Evolutionary conservation across 1,140 invertebrate genomes (phyloP), one percentile per base, ranked within the genome.

Genomic region (Megathymus violae): DNA sequence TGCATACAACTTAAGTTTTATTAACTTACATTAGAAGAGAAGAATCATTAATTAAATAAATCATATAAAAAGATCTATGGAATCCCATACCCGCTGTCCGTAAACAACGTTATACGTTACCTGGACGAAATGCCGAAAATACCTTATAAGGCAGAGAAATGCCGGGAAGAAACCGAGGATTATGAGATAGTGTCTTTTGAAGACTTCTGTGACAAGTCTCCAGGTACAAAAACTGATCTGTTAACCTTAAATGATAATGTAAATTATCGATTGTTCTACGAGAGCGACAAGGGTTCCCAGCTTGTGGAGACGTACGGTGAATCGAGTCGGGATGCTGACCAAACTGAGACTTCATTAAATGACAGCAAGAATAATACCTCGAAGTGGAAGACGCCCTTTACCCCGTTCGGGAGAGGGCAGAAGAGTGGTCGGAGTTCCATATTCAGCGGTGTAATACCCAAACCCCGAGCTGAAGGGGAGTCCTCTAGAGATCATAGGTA

Each of bases 141-240:
- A 80, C 86, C 89, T 11, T 91, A 86, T 61, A 91, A 91, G 79
- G 67, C 82, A 5, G 90, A 91, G 58, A 86, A 88, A 64, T 64
- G 76, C 6, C 58, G 66, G 9, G 83, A 82, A 36, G 69, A 87
- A n/a, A 81, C 87, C 43, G 88, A 92, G 27, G 91, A 92, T 52
- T 89, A 90, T 36, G 91, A 91, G 68, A 91, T 91, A 56, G 92
- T 93, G 11, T 92, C 92, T 1, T 93, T 93, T 71, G 92, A 93
- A 71, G 91, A 93, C 17, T 93, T 93, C 72, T 92, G 90, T 48
- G 92, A 93, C 69, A 92, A 93, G 70, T 84, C 82, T 19, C 83
- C 90, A n/a, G 79, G 67, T 41, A 82, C 89, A 3, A 88, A 88
- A 69, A 87, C 86, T 0, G 92, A 93, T 79, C 79, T 91, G 61